Evolutionary conservation across 1,140 invertebrate genomes (phyloP), one percentile per base, ranked within the genome.

Genomic region (Drosophila lacertosa): DNA sequence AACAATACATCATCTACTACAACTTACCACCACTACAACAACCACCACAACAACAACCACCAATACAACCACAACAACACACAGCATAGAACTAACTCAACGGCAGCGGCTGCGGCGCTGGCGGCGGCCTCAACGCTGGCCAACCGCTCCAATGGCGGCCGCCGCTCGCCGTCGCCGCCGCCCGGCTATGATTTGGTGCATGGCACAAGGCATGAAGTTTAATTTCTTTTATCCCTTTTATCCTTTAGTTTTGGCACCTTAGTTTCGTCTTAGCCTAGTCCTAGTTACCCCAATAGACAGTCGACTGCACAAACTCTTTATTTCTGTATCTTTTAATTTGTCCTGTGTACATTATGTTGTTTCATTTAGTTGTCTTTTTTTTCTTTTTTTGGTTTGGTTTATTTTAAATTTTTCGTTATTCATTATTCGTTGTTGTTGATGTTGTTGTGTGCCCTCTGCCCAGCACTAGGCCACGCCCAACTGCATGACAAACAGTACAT

Each of bases 101-200:
- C 64, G 54, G 66, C 68, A 59, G 71, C 60, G 57, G 63, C 64
- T 50, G 42, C 66, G 74, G 73, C 57, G 68, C 55, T 45, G 40
- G 53, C 42, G 37, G 32, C 68, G 50, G 62, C 47, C 51, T 48
- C 59, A 54, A 44, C 42, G 26, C 40, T 70, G 68, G 71, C 40
- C 72, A 55, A 37, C 53, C 39, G 39, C 42, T 62, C 57, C 47
- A 39, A 53, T 7, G 63, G 59, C 32, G 58, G 78, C 35, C 77
- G 72, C 24, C 74, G 82, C 44, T 80, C 84, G 57, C 82, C 91
- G 77, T 90, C 90, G 65, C 91, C 91, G 63, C 91, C 91, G 83
- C 91, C 91, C 57, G 89, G 81, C 74, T 91, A 91, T 89, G 90
- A 91, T 89, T 80, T 91, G 91, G 91, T 91, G 91, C 91, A 91